Evolutionary conservation across 2,113 vertebrate species (phyloP).

Genomic region (Colaptes auratus): DNA sequence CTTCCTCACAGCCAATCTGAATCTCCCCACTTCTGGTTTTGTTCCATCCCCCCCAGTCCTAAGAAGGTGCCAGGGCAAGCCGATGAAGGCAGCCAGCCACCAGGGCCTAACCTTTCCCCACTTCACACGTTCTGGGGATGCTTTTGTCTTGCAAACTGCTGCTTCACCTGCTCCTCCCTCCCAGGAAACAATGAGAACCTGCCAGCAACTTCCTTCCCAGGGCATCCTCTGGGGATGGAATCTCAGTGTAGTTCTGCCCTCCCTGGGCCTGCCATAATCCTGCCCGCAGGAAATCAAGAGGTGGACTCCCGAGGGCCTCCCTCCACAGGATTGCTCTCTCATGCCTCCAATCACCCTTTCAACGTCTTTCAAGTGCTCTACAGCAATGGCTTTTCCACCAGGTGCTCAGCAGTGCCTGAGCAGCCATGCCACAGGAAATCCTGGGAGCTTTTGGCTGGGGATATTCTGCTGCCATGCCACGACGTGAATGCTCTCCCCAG

Average conservation of each 20-base stretch:
- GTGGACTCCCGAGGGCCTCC: background rate
- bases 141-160: background rate
- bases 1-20: too few relatives aligned
- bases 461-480: too few relatives aligned
- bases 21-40: too few relatives aligned
- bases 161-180: background rate
- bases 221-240: background rate
- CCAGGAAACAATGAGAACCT: background rate
- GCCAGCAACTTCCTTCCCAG: background rate
- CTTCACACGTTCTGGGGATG: background rate
- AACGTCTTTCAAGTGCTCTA: background rate
- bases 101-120: background rate
- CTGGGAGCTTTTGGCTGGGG: background rate
- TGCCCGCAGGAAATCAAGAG: background rate
- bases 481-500: too few relatives aligned
- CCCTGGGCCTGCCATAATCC: background rate
- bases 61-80: background rate
- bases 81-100: background rate
- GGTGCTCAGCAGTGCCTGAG: background rate
- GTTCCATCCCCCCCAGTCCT: too few relatives aligned
- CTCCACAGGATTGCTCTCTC: background rate
- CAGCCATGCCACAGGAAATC: background rate
- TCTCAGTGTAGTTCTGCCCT: background rate
- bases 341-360: background rate
- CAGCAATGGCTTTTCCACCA: background rate